phyloP scores from a whole-genome alignment of 2,113 vertebrate genomes.

The Tinamus guttatus region DNA sequence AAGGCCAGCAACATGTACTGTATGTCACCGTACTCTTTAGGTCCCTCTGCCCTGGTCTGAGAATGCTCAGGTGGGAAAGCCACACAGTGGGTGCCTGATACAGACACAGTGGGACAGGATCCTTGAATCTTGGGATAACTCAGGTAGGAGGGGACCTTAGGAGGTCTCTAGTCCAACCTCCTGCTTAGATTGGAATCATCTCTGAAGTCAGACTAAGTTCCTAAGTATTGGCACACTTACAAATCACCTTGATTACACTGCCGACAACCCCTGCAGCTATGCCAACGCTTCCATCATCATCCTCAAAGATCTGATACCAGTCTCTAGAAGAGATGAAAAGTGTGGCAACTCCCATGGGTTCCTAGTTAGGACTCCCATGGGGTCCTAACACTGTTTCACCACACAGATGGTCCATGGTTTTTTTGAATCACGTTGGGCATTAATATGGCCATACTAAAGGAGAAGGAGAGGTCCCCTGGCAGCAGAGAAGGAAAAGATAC shows the following conservation, averaged over 20 bases:
- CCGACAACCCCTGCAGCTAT: rapidly evolving
- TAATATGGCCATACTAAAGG: background rate
- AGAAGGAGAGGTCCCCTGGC: background rate
- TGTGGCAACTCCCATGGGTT: background rate
- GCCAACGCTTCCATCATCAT: background rate
- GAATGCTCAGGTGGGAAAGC: background rate
- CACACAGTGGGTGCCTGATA: too few relatives aligned
- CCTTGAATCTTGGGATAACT: background rate
- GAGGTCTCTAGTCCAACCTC: background rate
- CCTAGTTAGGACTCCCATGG: background rate
- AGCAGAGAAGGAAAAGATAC: background rate
- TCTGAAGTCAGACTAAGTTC: background rate
- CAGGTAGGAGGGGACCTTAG: background rate
- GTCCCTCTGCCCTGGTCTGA: background rate
- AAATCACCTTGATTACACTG: rapidly evolving
- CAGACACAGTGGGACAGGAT: too few relatives aligned
- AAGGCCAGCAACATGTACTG: rapidly evolving
- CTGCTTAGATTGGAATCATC: background rate
- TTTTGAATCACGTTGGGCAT: background rate
- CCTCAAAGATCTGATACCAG: background rate
- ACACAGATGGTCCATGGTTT: background rate
- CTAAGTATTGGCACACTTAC: background rate
- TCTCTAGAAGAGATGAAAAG: background rate
- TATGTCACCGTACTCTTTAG: background rate
- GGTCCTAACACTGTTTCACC: background rate